A percentile compares a stretch with the other conserved stretches of the same genome.
phyloP scores from a whole-genome alignment of 2,113 vertebrate genomes.

The Nannobrachium achirus region DNA sequence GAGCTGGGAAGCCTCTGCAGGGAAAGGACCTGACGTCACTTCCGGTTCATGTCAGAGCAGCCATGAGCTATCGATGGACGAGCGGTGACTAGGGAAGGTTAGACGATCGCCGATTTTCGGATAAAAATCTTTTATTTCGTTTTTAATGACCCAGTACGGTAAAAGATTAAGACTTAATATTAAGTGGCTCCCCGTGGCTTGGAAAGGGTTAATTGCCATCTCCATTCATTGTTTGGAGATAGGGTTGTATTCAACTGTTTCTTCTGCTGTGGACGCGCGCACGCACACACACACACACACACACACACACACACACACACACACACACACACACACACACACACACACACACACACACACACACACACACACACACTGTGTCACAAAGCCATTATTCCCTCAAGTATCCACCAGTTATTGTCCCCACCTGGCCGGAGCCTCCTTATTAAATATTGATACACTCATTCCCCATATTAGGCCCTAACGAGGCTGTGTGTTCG shows the following conservation, averaged over 20 bases:
- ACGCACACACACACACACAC: conserved; percentile 6
- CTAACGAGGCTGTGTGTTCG: conserved; percentile 44
- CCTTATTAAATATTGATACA: conserved; percentile 66
- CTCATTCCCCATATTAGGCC: conserved; percentile 57
- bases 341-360: neutral
- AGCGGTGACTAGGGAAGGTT: too few relatives aligned
- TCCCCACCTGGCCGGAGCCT: conserved; percentile 29
- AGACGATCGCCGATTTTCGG: too few relatives aligned
- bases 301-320: conserved; percentile 3
- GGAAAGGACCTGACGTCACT: too few relatives aligned
- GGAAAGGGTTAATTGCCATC: too few relatives aligned
- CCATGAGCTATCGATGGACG: too few relatives aligned
- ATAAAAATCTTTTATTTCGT: too few relatives aligned
- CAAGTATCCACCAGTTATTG: conserved; percentile 26
- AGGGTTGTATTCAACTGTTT: neutral
- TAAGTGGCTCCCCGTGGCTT: too few relatives aligned
- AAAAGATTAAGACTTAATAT: too few relatives aligned
- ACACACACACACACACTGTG: conserved; percentile 3
- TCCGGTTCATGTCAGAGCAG: too few relatives aligned
- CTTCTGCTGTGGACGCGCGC: conserved; percentile 9
- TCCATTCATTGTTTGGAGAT: too few relatives aligned
- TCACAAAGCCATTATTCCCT: conserved; percentile 17
- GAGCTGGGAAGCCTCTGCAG: too few relatives aligned
- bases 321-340: neutral
- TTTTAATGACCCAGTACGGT: too few relatives aligned